Percentiles rank a stretch among this genome's conserved stretches.
Evolutionary conservation across 2,888 invertebrate genomes (phyloP).

Genomic region (Drosophila vallismaia): DNA sequence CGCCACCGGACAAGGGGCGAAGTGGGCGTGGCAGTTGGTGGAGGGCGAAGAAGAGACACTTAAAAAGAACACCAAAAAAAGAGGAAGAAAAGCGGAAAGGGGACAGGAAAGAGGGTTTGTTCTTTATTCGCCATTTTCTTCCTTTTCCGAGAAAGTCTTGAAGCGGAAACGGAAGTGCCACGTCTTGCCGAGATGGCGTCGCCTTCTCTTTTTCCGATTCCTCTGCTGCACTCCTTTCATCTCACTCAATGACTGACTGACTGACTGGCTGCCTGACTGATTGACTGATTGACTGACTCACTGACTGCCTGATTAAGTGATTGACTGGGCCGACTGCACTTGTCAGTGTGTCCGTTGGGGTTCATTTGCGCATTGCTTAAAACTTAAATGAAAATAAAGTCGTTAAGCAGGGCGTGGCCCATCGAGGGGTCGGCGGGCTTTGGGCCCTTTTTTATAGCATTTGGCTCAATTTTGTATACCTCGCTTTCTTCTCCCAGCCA

Average conservation of each 20-base stretch:
- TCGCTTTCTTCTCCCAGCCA: constrained; percentile 11
- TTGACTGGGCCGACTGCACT: constrained; percentile 47
- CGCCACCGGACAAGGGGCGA: constrained; percentile 12
- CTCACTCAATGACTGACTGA: constrained; percentile 6
- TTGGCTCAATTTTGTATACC: constrained; percentile 45
- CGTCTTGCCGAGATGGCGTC: constrained; percentile 66
- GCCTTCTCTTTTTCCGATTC: constrained; percentile 3
- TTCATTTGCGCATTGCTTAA: constrained; percentile 39
- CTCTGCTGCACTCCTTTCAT: not conserved
- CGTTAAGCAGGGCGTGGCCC: constrained; percentile 52
- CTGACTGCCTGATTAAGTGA: constrained; percentile 59
- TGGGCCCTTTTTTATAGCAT: constrained; percentile 62
- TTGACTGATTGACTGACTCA: constrained; percentile 10
- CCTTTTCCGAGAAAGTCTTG: constrained; percentile 41
- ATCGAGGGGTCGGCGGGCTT: constrained; percentile 12
- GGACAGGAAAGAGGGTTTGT: constrained; percentile 55
- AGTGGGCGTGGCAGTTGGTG: constrained; percentile 40
- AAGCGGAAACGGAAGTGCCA: constrained; percentile 75
- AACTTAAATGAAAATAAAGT: constrained; percentile 58
- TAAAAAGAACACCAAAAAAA: constrained; percentile 27
- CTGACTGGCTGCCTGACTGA: constrained; percentile 13
- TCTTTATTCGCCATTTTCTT: constrained; percentile 55
- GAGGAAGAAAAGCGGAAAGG: not conserved
- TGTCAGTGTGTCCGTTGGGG: constrained; percentile 22
- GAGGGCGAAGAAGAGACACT: constrained; percentile 45